phyloP scores from a whole-genome alignment of 2,888 invertebrate species.

The Temnothorax unifasciatus region DNA sequence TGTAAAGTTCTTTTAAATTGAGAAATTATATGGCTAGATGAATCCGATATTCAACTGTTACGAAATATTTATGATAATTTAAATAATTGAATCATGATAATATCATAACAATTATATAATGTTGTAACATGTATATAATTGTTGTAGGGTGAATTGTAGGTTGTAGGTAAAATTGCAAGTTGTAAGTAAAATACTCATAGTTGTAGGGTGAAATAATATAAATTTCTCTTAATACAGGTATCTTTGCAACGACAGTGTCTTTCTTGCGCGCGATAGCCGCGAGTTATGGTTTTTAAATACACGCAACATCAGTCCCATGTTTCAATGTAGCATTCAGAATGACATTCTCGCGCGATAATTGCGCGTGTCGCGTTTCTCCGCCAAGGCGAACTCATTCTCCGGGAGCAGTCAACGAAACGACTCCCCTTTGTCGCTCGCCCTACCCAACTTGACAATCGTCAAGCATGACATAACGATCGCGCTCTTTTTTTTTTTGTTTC shows the following conservation, averaged over 20 bases:
- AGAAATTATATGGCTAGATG: neutral
- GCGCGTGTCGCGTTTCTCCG: constrained; percentile 44
- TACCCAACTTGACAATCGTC: constrained; percentile 46
- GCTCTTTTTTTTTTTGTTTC: constrained; percentile 72
- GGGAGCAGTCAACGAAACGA: constrained; percentile 59
- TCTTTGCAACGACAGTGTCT: neutral
- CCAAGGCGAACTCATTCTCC: constrained; percentile 44
- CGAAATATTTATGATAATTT: neutral
- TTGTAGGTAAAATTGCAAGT: no score
- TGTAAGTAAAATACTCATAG: no score
- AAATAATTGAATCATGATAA: neutral
- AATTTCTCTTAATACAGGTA: neutral
- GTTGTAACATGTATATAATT: neutral
- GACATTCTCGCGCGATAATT: constrained; percentile 22
- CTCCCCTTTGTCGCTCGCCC: constrained; percentile 17
- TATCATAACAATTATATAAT: neutral
- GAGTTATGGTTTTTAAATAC: neutral
- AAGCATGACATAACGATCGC: constrained; percentile 63
- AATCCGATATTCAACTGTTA: no score
- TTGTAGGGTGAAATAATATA: neutral
- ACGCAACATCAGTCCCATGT: neutral
- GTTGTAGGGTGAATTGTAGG: neutral
- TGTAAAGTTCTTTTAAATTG: neutral
- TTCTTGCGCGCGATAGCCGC: neutral
- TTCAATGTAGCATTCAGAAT: constrained; percentile 25